Evolutionary conservation across 2,888 invertebrate species (phyloP).

Genomic region (Criorhina ranunculi): DNA sequence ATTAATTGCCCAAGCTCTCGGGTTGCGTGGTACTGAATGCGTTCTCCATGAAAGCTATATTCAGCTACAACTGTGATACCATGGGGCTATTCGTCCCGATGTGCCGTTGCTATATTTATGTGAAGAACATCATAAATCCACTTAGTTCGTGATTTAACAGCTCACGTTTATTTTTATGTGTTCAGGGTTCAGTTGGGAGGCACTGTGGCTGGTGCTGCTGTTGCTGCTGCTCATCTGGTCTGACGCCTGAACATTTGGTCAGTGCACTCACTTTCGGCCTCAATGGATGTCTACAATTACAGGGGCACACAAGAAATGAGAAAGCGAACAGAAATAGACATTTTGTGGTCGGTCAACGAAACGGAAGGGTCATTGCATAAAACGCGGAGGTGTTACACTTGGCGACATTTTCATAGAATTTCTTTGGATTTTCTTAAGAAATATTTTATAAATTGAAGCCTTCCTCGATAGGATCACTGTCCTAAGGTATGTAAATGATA

Average conservation of each 20-base stretch:
- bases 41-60: conserved; percentile 31
- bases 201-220: conserved; percentile 19
- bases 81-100: conserved; percentile 63
- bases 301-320: conserved; percentile 8
- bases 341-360: conserved; percentile 59
- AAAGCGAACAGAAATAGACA: conserved; percentile 57
- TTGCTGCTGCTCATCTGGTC: conserved; percentile 46
- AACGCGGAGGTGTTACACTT: conserved; percentile 10
- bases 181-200: background rate
- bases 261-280: conserved; percentile 55
- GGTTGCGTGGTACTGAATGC: conserved; percentile 42
- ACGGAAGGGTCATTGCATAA: conserved; percentile 54
- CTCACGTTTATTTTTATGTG: conserved; percentile 73
- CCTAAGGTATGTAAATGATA: too few relatives aligned
- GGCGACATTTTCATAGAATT: conserved; percentile 7
- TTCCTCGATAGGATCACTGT: too few relatives aligned
- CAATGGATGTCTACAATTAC: conserved; percentile 60
- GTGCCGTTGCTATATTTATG: conserved; percentile 70
- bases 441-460: too few relatives aligned
- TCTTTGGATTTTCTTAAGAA: background rate
- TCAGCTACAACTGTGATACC: conserved; percentile 44
- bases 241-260: conserved; percentile 50
- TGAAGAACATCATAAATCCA: conserved; percentile 74
- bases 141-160: conserved; percentile 76
- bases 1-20: conserved; percentile 71